Conservation (phyloP, 2,888 invertebrate species). For the Hyalella azteca region DNA sequence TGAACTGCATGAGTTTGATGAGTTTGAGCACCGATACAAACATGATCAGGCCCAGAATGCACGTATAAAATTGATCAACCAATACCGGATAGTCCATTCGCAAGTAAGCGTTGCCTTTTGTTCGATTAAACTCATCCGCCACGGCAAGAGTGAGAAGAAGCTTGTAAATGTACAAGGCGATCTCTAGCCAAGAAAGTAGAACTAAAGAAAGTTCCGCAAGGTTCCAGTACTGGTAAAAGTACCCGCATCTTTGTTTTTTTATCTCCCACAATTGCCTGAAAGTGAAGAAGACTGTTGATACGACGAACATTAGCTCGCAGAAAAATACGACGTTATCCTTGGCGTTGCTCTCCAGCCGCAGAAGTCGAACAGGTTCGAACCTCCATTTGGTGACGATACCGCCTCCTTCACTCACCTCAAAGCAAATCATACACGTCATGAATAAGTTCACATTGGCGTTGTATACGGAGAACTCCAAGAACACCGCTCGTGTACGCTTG, state of each 20-base stretch:
- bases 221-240: conserved; percentile 50
- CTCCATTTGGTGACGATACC: conserved; percentile 58
- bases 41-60: conserved; percentile 65
- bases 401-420: conserved; percentile 59
- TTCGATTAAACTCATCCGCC: conserved; percentile 43
- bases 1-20: conserved; percentile 65
- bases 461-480: conserved; percentile 67
- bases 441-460: conserved; percentile 64
- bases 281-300: conserved; percentile 64
- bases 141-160: conserved; percentile 39
- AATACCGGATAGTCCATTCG: conserved; percentile 63
- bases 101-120: conserved; percentile 58
- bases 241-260: conserved; percentile 45
- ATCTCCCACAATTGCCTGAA: conserved; percentile 48
- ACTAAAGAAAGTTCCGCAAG: conserved; percentile 52
- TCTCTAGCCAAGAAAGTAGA: conserved; percentile 40
- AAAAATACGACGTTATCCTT: conserved; percentile 63
- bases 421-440: conserved; percentile 55
- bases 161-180: conserved; percentile 49
- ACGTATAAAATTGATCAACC: conserved; percentile 65
- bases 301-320: conserved; percentile 63
- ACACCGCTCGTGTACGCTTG: conserved; percentile 65
- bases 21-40: conserved; percentile 66
- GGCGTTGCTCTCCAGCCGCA: conserved; percentile 10
- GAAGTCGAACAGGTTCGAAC: conserved; percentile 54